phyloP scores from a whole-genome alignment of 2,888 invertebrate genomes.

The Protophormia terraenovae region DNA sequence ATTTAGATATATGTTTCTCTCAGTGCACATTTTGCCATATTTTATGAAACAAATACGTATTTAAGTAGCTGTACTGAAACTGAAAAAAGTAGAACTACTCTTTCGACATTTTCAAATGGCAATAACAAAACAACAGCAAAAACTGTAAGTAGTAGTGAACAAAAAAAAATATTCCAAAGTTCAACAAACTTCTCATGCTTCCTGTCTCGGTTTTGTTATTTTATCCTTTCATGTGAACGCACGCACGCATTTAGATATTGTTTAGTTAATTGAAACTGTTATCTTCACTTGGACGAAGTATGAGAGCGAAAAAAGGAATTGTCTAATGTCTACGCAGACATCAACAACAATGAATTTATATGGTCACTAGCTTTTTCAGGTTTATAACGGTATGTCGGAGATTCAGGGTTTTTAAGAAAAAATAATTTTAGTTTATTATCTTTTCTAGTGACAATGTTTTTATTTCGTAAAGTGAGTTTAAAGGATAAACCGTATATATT shows the following conservation, averaged over 20 bases:
- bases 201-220: slow-evolving; percentile 47
- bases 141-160: not conserved
- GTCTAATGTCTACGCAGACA: not conserved
- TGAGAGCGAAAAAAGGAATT: not conserved
- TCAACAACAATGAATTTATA: slow-evolving; percentile 18
- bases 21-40: not conserved
- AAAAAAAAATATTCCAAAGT: slow-evolving; percentile 20
- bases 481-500: too few relatives aligned
- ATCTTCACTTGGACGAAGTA: slow-evolving; percentile 6
- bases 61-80: slow-evolving; percentile 23
- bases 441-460: too few relatives aligned
- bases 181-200: slow-evolving; percentile 59
- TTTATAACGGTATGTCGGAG: not conserved
- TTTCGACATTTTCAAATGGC: slow-evolving; percentile 3
- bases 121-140: slow-evolving; percentile 10
- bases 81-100: not conserved
- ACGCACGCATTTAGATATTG: slow-evolving; percentile 36
- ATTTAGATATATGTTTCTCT: too few relatives aligned
- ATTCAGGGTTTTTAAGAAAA: not conserved
- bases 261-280: slow-evolving; percentile 46
- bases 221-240: slow-evolving; percentile 38
- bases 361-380: slow-evolving; percentile 28
- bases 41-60: not conserved
- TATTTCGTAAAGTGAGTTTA: too few relatives aligned
- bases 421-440: not conserved